A percentile compares a stretch with the other conserved stretches of the same genome.
Conservation (phyloP, 2,113 vertebrate species). For the Chitala chitala region DNA sequence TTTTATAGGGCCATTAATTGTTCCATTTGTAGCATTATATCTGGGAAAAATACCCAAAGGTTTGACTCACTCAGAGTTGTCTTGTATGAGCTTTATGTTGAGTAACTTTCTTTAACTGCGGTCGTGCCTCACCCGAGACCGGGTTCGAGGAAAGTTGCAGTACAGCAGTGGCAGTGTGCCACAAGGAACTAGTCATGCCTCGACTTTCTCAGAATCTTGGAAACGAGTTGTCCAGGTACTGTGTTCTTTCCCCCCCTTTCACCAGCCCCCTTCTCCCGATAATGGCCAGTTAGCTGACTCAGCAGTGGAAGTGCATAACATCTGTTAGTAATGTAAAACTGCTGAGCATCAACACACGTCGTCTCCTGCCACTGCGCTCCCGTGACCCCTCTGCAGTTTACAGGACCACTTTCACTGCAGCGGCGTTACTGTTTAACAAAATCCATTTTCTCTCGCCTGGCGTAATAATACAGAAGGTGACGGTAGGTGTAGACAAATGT, state of each 20-base stretch:
- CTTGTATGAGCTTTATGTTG: neutral
- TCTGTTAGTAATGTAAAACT: conserved; percentile 26
- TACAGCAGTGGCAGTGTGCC: neutral
- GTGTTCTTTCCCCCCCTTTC: neutral
- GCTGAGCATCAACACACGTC: conserved; percentile 28
- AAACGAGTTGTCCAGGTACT: neutral
- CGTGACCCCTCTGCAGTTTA: neutral
- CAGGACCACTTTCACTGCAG: neutral
- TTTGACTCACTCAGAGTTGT: neutral
- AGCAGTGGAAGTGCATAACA: conserved; percentile 26
- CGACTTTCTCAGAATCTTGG: neutral
- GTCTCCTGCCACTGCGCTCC: conserved; percentile 6
- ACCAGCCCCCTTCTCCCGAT: neutral
- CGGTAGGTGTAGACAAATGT: neutral
- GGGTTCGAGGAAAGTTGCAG: neutral
- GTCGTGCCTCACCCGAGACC: neutral
- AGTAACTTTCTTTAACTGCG: neutral
- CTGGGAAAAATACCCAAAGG: too few species aligned
- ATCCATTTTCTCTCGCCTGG: neutral
- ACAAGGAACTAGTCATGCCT: neutral
- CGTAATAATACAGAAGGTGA: neutral
- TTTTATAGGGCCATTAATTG: neutral
- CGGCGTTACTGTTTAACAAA: neutral
- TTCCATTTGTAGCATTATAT: neutral
- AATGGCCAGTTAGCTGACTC: conserved; percentile 27